Conservation (phyloP, 1,140 invertebrate genomes). For the Orussus abietinus region DNA sequence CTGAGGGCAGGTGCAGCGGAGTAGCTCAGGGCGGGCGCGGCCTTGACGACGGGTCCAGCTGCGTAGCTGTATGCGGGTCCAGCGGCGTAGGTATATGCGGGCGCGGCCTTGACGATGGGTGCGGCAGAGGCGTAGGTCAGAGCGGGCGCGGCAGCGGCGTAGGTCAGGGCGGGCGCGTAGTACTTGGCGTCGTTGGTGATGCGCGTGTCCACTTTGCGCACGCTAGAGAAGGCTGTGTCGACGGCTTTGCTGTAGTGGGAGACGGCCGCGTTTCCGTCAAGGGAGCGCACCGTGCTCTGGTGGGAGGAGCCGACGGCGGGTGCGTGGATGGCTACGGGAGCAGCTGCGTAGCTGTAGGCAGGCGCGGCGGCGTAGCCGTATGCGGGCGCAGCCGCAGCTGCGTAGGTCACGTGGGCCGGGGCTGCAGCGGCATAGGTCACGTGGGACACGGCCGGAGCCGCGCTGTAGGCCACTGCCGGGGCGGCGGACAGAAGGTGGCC, state of each 20-base stretch:
- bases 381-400: slow-evolving; percentile 23
- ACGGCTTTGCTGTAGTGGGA: slow-evolving; percentile 61
- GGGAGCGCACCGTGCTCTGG: slow-evolving; percentile 56
- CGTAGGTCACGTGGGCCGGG: slow-evolving; percentile 23
- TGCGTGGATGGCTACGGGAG: slow-evolving; percentile 44
- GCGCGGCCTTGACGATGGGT: slow-evolving; percentile 19
- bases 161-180: slow-evolving; percentile 25
- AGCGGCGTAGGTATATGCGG: slow-evolving; percentile 33
- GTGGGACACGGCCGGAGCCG: slow-evolving; percentile 26
- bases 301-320: slow-evolving; percentile 54
- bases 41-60: slow-evolving; percentile 18
- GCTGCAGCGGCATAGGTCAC: slow-evolving; percentile 22
- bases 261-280: slow-evolving; percentile 57
- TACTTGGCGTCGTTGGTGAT: slow-evolving; percentile 57
- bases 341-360: slow-evolving; percentile 13
- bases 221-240: slow-evolving; percentile 61
- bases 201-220: slow-evolving; percentile 60
- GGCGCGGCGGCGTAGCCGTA: slow-evolving; percentile 9
- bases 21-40: slow-evolving; percentile 30
- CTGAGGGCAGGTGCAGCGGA: slow-evolving; percentile 41
- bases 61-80: slow-evolving; percentile 37
- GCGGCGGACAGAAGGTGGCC: slow-evolving; percentile 37
- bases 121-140: slow-evolving; percentile 34
- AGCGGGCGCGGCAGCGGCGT: slow-evolving; percentile 30
- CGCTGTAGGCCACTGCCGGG: slow-evolving; percentile 24